These are phyloP conservation scores for Iphiclides podalirius DNA, from an alignment of 2,888 invertebrate species.

Conservation along the genomic window DNA sequence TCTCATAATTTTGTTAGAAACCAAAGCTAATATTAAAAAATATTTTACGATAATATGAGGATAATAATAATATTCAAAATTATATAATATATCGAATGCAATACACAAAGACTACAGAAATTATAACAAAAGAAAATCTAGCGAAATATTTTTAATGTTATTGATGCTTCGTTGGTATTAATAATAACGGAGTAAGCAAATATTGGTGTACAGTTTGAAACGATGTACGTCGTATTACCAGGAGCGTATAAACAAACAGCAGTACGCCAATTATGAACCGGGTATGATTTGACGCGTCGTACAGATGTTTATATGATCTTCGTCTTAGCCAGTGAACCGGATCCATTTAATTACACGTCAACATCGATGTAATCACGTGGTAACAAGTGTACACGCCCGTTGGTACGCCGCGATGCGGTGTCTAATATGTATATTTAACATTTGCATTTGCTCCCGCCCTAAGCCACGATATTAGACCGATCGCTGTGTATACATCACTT, in stretches of 20 bases:
- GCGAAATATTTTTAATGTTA: too few species aligned
- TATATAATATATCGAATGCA: too few species aligned
- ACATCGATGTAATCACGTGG: constrained; percentile 4
- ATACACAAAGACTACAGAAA: too few species aligned
- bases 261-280: background rate
- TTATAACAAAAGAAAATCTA: too few species aligned
- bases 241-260: background rate
- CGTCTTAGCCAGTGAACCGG: constrained; percentile 1
- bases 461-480: background rate
- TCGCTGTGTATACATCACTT: background rate
- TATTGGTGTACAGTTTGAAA: too few species aligned
- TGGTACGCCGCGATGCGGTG: background rate
- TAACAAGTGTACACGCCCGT: background rate
- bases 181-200: too few species aligned
- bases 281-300: background rate
- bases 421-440: background rate
- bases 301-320: background rate
- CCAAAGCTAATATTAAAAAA: too few species aligned
- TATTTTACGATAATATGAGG: too few species aligned
- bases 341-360: constrained; percentile 1
- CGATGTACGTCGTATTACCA: too few species aligned
- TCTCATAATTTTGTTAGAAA: too few species aligned
- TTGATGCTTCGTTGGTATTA: too few species aligned
- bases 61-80: too few species aligned
- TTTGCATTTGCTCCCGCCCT: background rate